These are phyloP conservation scores for Tetragonula clypearis DNA, from an alignment of 1,140 invertebrate genomes.

Conservation along the genomic window DNA sequence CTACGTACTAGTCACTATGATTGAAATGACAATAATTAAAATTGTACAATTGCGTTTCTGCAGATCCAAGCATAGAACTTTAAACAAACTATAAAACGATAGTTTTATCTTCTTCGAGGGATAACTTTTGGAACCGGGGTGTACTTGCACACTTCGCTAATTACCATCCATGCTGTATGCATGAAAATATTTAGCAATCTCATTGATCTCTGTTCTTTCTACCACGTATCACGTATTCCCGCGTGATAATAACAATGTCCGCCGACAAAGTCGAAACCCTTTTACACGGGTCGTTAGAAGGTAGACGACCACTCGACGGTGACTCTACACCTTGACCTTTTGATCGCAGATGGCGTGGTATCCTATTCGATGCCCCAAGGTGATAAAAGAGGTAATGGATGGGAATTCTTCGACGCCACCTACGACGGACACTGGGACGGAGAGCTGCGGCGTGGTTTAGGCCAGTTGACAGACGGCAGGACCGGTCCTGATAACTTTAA, in stretches of 20 bases:
- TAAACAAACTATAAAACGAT: too few relatives aligned
- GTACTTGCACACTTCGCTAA: neutral
- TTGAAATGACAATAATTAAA: too few relatives aligned
- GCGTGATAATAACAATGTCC: neutral
- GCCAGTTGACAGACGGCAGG: slow-evolving; percentile 88
- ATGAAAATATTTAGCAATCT: neutral
- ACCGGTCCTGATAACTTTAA: slow-evolving; percentile 88
- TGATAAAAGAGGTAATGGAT: slow-evolving; percentile 85
- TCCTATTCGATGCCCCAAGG: slow-evolving; percentile 92
- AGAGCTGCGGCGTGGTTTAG: slow-evolving; percentile 85
- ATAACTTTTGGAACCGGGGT: too few relatives aligned
- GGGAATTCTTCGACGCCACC: slow-evolving; percentile 89
- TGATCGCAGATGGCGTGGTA: slow-evolving; percentile 87
- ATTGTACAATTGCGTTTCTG: too few relatives aligned
- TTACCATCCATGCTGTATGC: neutral
- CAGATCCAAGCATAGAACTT: too few relatives aligned
- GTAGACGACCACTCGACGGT: neutral
- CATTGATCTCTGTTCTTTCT: neutral
- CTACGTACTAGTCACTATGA: too few relatives aligned
- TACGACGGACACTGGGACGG: slow-evolving; percentile 90
- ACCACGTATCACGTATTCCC: neutral
- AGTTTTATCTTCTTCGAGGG: too few relatives aligned
- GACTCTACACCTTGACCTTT: slow-evolving; percentile 66
- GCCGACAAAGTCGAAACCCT: neutral
- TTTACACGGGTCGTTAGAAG: slow-evolving; percentile 6